phyloP scores from a whole-genome alignment of 2,113 vertebrate genomes.

The Chrysemys picta region DNA sequence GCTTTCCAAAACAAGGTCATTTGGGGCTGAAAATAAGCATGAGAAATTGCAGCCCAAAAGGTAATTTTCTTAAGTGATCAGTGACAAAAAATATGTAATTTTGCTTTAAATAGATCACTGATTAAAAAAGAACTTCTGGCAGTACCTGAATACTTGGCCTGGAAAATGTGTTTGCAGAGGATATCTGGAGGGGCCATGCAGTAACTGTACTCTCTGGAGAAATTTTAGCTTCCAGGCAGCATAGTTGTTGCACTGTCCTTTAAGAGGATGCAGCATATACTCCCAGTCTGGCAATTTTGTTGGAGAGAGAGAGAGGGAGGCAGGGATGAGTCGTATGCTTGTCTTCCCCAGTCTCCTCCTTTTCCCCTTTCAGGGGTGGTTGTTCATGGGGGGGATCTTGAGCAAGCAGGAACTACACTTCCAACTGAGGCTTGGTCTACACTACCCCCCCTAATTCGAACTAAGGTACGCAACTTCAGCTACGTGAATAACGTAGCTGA shows the following conservation, averaged over 20 bases:
- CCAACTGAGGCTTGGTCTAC: too few species aligned
- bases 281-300: neutral
- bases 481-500: too few species aligned
- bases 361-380: neutral
- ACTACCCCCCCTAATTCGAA: too few species aligned
- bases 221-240: neutral
- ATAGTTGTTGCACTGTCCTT: neutral
- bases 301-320: neutral
- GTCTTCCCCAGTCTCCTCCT: neutral
- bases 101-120: neutral
- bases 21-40: neutral
- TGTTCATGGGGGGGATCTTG: neutral
- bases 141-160: neutral
- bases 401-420: neutral
- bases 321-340: neutral
- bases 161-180: neutral
- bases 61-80: neutral
- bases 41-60: neutral
- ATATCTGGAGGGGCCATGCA: neutral
- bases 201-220: neutral
- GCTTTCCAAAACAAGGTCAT: neutral
- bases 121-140: neutral
- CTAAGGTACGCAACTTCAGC: too few species aligned
- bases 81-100: neutral
- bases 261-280: neutral